Evolutionary conservation across 1,140 invertebrate genomes (phyloP).

Genomic region (Megalopta genalis): DNA sequence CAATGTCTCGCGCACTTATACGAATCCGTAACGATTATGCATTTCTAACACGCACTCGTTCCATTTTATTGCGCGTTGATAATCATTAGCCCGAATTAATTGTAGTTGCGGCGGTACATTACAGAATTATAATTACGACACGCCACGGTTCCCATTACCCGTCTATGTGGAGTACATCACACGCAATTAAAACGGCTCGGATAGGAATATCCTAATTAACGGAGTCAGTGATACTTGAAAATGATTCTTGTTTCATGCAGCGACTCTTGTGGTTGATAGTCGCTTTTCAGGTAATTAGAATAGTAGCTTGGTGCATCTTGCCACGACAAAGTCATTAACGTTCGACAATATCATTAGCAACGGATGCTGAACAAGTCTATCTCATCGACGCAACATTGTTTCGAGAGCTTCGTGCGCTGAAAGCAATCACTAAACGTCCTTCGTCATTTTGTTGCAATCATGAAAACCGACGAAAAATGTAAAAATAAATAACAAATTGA

Average conservation of each 20-base stretch:
- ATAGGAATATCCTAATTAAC: conserved; percentile 34
- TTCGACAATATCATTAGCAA: neutral
- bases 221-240: neutral
- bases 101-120: conserved; percentile 21
- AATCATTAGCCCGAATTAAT: conserved; percentile 39
- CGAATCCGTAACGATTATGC: conserved; percentile 25
- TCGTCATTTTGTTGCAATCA: too few relatives aligned
- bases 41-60: conserved; percentile 28
- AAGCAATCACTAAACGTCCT: too few relatives aligned
- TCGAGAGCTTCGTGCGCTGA: too few relatives aligned
- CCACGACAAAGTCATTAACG: neutral
- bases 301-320: neutral
- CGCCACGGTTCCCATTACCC: conserved; percentile 15
- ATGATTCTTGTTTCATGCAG: conserved; percentile 22
- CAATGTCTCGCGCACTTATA: neutral
- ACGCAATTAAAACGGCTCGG: conserved; percentile 23
- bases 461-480: too few relatives aligned
- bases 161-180: conserved; percentile 17
- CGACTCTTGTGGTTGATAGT: neutral
- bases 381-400: too few relatives aligned
- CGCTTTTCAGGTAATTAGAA: neutral
- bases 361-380: too few relatives aligned
- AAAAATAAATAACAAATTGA: too few relatives aligned
- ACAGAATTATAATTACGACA: conserved; percentile 24
- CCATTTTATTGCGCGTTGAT: conserved; percentile 28